These are phyloP conservation scores for Leptopilina myrica DNA, from an alignment of 2,888 invertebrate species.

Conservation along the genomic window DNA sequence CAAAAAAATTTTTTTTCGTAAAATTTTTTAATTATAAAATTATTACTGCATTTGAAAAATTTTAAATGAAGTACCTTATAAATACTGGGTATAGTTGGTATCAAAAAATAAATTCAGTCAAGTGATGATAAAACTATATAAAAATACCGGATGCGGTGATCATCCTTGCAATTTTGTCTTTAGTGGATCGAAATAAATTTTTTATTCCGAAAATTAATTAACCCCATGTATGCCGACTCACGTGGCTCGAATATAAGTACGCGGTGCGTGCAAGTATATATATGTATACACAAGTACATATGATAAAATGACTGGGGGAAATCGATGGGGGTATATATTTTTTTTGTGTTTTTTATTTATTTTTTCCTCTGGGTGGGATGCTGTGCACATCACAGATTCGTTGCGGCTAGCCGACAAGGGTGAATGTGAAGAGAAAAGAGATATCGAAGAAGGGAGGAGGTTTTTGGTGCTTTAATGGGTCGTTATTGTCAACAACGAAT, in stretches of 20 bases:
- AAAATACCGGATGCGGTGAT: too few relatives aligned
- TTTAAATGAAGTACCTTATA: too few relatives aligned
- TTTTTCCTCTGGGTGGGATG: constrained; percentile 36
- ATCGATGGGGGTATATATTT: constrained; percentile 19
- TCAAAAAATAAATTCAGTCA: too few relatives aligned
- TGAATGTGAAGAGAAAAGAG: constrained; percentile 46
- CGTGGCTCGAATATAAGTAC: neutral
- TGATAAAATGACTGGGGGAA: constrained; percentile 35
- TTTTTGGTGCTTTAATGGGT: constrained; percentile 36
- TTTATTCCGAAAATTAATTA: constrained; percentile 21
- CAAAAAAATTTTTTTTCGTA: too few relatives aligned
- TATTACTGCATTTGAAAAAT: neutral
- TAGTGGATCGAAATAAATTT: constrained; percentile 15
- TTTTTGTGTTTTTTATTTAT: too few relatives aligned
- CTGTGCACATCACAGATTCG: constrained; percentile 40
- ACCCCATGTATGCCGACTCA: constrained; percentile 3
- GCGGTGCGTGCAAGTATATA: neutral
- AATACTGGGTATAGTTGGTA: too few relatives aligned
- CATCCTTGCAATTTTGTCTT: too few relatives aligned
- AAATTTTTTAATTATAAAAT: too few relatives aligned
- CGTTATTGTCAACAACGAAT: constrained; percentile 35
- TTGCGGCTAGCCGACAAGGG: constrained; percentile 44
- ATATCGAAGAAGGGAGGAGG: constrained; percentile 18
- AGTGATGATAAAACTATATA: too few relatives aligned
- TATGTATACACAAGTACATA: constrained; percentile 4